phyloP scores from a whole-genome alignment of 2,888 invertebrate species.

The Agrypnus murinus region DNA sequence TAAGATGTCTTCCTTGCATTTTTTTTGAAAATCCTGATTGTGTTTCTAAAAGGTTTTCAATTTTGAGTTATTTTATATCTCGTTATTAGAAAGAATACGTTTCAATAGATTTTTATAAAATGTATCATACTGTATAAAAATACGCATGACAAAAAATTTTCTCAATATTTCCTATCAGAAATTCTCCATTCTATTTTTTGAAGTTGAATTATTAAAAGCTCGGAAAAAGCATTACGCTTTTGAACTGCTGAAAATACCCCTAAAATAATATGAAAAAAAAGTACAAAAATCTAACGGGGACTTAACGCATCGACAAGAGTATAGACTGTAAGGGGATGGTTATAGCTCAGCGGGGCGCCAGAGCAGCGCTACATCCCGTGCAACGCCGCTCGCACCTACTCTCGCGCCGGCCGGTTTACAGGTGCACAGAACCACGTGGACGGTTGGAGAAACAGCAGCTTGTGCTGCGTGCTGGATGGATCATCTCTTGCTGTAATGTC shows the following conservation, averaged over 20 bases:
- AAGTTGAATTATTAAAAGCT: conserved; percentile 4
- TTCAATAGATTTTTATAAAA: too few species aligned
- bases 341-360: conserved; percentile 70
- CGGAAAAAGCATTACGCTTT: background rate
- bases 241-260: background rate
- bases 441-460: conserved; percentile 56
- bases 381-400: conserved; percentile 67
- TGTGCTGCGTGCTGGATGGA: conserved; percentile 17
- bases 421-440: conserved; percentile 76
- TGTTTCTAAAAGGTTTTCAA: too few species aligned
- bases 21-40: too few species aligned
- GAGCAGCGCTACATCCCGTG: conserved; percentile 59
- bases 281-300: conserved; percentile 46
- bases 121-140: too few species aligned
- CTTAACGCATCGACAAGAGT: conserved; percentile 67
- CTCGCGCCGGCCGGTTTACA: conserved; percentile 68
- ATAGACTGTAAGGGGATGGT: conserved; percentile 70
- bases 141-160: too few species aligned
- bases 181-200: too few species aligned
- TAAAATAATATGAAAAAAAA: conserved; percentile 24
- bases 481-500: background rate
- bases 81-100: too few species aligned
- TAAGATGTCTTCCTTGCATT: too few species aligned
- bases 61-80: too few species aligned
- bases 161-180: too few species aligned